Evolutionary conservation across 92 coral and sea anemone genomes (phyloP).

Genomic region (Actinostola sp.): DNA sequence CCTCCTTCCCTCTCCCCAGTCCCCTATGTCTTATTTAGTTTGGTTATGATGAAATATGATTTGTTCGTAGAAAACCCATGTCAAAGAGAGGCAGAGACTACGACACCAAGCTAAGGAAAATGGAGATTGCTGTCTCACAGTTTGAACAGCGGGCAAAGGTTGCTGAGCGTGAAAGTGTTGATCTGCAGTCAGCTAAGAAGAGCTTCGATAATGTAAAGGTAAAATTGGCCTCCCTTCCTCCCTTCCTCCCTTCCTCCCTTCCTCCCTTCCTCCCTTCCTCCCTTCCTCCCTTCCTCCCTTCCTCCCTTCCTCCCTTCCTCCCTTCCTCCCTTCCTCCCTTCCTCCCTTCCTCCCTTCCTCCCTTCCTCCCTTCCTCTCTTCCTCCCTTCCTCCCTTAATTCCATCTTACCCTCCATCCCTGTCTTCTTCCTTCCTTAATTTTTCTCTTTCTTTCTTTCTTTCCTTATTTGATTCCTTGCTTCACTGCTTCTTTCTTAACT

Average conservation of each 20-base stretch:
- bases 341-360: background rate
- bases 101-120: slow-evolving; percentile 15
- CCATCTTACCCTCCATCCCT: background rate
- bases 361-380: slow-evolving; percentile 1
- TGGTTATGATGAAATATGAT: no score
- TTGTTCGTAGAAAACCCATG: slow-evolving; percentile 3
- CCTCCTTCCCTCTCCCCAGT: no score
- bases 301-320: background rate
- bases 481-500: background rate
- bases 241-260: no score
- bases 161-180: slow-evolving; percentile 29
- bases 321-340: background rate
- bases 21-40: no score
- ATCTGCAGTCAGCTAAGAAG: slow-evolving; percentile 32
- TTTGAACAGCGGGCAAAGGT: slow-evolving; percentile 41
- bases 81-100: background rate
- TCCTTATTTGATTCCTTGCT: background rate
- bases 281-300: background rate
- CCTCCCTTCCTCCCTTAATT: background rate
- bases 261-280: no score
- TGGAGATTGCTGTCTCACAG: slow-evolving; percentile 41
- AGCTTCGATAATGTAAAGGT: slow-evolving; percentile 36
- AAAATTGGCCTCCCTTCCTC: background rate
- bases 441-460: background rate
- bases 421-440: background rate